Evolutionary conservation across 2,888 invertebrate genomes (phyloP).

Genomic region (Homarus gammarus): DNA sequence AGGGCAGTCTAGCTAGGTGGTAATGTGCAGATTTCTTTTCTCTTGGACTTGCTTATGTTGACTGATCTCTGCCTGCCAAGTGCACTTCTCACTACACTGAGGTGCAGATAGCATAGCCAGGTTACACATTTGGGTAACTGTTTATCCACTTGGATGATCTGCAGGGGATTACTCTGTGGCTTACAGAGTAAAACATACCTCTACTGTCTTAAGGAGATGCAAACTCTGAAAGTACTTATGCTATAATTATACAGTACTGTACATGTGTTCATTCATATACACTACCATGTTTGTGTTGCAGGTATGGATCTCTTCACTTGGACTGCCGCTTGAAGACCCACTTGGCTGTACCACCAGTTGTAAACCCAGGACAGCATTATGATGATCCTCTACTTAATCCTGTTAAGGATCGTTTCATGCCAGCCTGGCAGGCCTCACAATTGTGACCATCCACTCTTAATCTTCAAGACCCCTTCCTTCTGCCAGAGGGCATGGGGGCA

Average conservation of each 20-base stretch:
- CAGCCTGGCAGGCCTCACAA: conserved; percentile 75
- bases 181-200: too few species aligned
- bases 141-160: too few species aligned
- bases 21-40: too few species aligned
- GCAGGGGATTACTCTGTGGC: too few species aligned
- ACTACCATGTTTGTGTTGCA: conserved; percentile 12
- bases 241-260: too few species aligned
- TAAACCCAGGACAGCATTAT: conserved; percentile 72
- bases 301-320: conserved; percentile 73
- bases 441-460: conserved; percentile 73
- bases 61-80: too few species aligned
- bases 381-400: conserved; percentile 75
- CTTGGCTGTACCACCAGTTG: conserved; percentile 71
- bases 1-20: too few species aligned
- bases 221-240: background rate
- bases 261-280: background rate
- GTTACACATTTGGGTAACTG: too few species aligned
- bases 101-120: too few species aligned
- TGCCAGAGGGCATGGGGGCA: conserved; percentile 55
- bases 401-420: conserved; percentile 74
- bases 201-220: too few species aligned
- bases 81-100: too few species aligned
- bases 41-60: too few species aligned
- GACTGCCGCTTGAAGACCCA: conserved; percentile 75
- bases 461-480: conserved; percentile 43